A percentile compares a stretch with the other conserved stretches of the same genome.
These are phyloP conservation scores for Ochlodes sylvanus DNA, from an alignment of 2,888 invertebrate genomes.

Conservation along the genomic window DNA sequence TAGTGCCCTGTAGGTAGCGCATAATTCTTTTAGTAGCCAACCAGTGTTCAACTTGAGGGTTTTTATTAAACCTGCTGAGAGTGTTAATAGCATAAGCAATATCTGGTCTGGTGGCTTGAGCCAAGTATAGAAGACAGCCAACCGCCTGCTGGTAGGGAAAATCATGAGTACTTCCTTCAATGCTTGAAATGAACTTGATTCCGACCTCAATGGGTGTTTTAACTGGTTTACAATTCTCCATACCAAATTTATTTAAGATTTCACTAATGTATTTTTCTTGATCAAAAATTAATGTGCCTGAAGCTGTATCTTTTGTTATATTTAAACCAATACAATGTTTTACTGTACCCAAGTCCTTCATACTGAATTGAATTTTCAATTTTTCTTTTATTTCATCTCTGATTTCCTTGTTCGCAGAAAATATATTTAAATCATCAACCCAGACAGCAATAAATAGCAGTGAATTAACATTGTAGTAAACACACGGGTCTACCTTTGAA, in stretches of 20 bases:
- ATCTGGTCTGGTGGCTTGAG: constrained; percentile 39
- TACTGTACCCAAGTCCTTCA: constrained; percentile 38
- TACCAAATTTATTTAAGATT: constrained; percentile 35
- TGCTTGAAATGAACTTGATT: neutral
- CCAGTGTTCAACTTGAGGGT: constrained; percentile 31
- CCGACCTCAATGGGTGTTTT: constrained; percentile 29
- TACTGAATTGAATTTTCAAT: constrained; percentile 27
- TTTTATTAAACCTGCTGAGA: constrained; percentile 34
- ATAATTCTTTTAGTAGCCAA: constrained; percentile 42
- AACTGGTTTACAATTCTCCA: constrained; percentile 37
- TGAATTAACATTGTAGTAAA: constrained; percentile 39
- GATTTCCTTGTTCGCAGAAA: constrained; percentile 19
- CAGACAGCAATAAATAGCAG: constrained; percentile 41
- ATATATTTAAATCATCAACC: constrained; percentile 44
- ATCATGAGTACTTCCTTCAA: neutral
- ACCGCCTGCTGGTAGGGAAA: constrained; percentile 23
- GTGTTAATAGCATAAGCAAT: constrained; percentile 35
- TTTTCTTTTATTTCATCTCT: constrained; percentile 30
- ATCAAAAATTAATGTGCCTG: constrained; percentile 29
- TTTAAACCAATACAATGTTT: constrained; percentile 38
- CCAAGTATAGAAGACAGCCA: constrained; percentile 31
- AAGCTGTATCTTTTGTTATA: constrained; percentile 28
- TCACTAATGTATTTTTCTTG: constrained; percentile 41
- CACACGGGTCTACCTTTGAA: constrained; percentile 41
- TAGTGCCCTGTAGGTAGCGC: constrained; percentile 42